These are phyloP conservation scores for Temnopleurus reevesii DNA, from an alignment of 53 echinoderm and acorn worm genomes.

Conservation along the genomic window DNA sequence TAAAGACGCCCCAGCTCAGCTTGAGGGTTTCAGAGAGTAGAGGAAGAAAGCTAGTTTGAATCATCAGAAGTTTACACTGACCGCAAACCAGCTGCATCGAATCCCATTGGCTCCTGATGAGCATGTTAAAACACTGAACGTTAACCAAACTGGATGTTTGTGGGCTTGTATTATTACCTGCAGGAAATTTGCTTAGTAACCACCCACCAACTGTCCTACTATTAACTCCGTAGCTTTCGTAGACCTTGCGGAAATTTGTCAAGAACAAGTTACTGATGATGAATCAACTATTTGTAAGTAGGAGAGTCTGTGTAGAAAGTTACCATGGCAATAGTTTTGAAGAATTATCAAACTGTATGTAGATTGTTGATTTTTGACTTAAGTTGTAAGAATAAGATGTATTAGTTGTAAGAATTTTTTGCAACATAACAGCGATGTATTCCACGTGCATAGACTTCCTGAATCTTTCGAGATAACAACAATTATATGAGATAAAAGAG, in stretches of 20 bases:
- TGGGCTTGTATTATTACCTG: neutral
- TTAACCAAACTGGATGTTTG: neutral
- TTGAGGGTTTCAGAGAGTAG: neutral
- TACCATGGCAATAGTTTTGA: neutral
- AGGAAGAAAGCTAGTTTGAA: slow-evolving; percentile 1
- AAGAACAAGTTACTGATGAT: neutral
- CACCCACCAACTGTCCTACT: neutral
- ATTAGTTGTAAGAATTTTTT: too few relatives aligned
- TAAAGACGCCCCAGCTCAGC: neutral
- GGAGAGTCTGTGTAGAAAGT: neutral
- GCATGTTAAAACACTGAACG: neutral
- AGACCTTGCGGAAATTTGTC: neutral
- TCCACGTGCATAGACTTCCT: too few relatives aligned
- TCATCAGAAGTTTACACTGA: neutral
- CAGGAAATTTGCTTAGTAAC: slow-evolving; percentile 25
- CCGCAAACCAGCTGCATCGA: neutral
- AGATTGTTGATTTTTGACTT: neutral
- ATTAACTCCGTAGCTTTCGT: too few relatives aligned
- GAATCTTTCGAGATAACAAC: too few relatives aligned
- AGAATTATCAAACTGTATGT: neutral
- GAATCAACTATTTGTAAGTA: slow-evolving; percentile 26
- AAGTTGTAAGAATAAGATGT: too few relatives aligned
- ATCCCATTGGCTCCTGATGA: neutral
- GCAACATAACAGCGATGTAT: too few relatives aligned
- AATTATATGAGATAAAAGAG: too few relatives aligned